Percentiles rank a stretch among this genome's conserved stretches.
Evolutionary conservation across 2,797 vertebrate genomes (phyloP).

Genomic region (Helicolenus hilgendorfi): DNA sequence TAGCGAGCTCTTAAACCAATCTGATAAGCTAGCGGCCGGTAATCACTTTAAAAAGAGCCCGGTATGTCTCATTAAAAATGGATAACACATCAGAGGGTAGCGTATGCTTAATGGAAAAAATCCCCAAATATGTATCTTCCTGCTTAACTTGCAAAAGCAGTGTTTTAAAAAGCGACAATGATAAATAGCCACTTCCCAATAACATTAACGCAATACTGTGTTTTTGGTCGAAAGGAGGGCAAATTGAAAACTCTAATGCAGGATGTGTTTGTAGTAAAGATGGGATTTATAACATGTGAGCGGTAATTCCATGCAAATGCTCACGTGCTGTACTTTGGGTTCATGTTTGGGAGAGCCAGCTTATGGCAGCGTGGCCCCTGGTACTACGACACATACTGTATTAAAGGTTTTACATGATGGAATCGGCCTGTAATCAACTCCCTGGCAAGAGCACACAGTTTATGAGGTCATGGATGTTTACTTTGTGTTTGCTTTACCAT

Average conservation of each 20-base stretch:
- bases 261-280: conserved; percentile 38
- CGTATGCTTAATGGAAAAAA: conserved; percentile 18
- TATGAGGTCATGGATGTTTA: conserved; percentile 60
- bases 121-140: conserved; percentile 7
- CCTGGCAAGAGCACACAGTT: conserved; percentile 72
- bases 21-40: conserved; percentile 75
- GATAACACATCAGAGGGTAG: conserved; percentile 54
- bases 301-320: conserved; percentile 72
- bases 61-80: conserved; percentile 69
- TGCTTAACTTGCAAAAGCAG: background rate
- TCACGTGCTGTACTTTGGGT: conserved; percentile 41
- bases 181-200: background rate
- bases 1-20: conserved; percentile 77
- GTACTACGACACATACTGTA: conserved; percentile 25
- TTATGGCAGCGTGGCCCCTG: conserved; percentile 46
- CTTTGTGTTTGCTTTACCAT: conserved; percentile 32
- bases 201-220: background rate
- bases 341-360: conserved; percentile 68
- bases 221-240: conserved; percentile 13
- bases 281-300: conserved; percentile 73
- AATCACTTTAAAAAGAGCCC: conserved; percentile 71
- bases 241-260: conserved; percentile 8
- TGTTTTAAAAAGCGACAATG: background rate
- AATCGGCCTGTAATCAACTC: conserved; percentile 86
- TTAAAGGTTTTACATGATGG: conserved; percentile 80